Conservation (phyloP, 2,888 invertebrate genomes). For the Bedellia somnulentella region DNA sequence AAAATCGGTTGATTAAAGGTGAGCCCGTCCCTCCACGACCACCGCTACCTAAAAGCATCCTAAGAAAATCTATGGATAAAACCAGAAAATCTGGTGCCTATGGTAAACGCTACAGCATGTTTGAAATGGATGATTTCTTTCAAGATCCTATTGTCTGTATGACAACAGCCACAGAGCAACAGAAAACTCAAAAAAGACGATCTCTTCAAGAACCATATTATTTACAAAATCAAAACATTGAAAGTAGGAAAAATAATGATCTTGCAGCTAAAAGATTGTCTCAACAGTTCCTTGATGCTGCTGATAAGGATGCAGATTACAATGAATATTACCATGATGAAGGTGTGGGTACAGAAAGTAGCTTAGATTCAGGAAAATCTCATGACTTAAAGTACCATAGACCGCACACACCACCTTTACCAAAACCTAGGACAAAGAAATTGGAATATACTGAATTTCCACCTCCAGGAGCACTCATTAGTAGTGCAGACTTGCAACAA, state of each 20-base stretch:
- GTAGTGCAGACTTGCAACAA: slow-evolving; percentile 67
- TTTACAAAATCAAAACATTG: slow-evolving; percentile 52
- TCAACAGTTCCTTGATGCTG: slow-evolving; percentile 54
- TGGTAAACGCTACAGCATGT: slow-evolving; percentile 77
- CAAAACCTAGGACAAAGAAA: slow-evolving; percentile 50
- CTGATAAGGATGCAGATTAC: slow-evolving; percentile 55
- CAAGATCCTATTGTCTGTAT: slow-evolving; percentile 48
- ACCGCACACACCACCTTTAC: slow-evolving; percentile 54
- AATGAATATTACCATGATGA: slow-evolving; percentile 63
- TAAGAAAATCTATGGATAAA: slow-evolving; percentile 65
- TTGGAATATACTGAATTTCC: slow-evolving; percentile 51
- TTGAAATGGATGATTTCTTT: slow-evolving; percentile 67
- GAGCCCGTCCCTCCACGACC: slow-evolving; percentile 69
- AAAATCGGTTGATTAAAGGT: slow-evolving; percentile 38
- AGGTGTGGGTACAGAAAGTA: slow-evolving; percentile 64
- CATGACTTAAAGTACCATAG: slow-evolving; percentile 50
- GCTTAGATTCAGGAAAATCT: slow-evolving; percentile 61
- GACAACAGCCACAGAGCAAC: slow-evolving; percentile 43
- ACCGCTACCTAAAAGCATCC: slow-evolving; percentile 72
- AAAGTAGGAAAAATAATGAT: slow-evolving; percentile 55
- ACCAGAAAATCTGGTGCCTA: slow-evolving; percentile 51
- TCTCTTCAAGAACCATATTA: slow-evolving; percentile 78
- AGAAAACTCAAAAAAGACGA: slow-evolving; percentile 65
- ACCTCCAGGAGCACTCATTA: slow-evolving; percentile 51
- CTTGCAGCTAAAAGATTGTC: slow-evolving; percentile 52